phyloP scores from a whole-genome alignment of 1,140 invertebrate genomes.

The Nebria ingens region DNA sequence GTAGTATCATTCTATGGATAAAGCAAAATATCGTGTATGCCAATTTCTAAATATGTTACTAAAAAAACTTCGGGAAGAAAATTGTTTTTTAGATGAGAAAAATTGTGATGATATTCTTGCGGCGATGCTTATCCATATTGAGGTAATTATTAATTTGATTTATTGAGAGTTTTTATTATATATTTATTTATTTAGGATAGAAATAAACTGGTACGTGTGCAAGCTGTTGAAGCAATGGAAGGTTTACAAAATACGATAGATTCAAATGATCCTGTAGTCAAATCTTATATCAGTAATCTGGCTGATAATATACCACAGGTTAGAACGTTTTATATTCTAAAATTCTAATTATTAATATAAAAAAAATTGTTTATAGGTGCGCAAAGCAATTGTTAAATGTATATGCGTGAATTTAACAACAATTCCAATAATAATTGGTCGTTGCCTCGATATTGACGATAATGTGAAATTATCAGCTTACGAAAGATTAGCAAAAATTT shows the following conservation, averaged over 20 bases:
- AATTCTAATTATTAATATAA: not conserved
- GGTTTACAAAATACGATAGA: not conserved
- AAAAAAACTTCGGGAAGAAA: too few relatives aligned
- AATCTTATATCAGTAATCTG: not conserved
- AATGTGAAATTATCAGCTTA: not conserved
- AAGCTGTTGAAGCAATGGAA: not conserved
- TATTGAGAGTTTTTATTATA: too few relatives aligned
- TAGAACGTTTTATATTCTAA: not conserved
- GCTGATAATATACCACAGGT: not conserved
- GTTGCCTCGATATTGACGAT: not conserved
- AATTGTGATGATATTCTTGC: too few relatives aligned
- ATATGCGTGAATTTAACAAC: not conserved
- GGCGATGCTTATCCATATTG: too few relatives aligned
- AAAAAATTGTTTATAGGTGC: not conserved
- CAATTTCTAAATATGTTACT: too few relatives aligned
- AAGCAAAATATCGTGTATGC: too few relatives aligned
- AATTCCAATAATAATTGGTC: not conserved
- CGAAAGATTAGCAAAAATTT: not conserved
- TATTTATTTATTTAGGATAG: not conserved
- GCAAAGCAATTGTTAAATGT: not conserved
- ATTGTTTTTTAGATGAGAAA: too few relatives aligned
- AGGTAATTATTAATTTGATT: too few relatives aligned
- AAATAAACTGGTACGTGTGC: not conserved
- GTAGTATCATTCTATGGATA: too few relatives aligned
- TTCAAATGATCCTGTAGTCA: not conserved